Percentiles rank a stretch among this genome's conserved stretches.
These are phyloP conservation scores for Oceanodroma leucorhoa DNA, from an alignment of 2,797 vertebrate species.

Conservation along the genomic window DNA sequence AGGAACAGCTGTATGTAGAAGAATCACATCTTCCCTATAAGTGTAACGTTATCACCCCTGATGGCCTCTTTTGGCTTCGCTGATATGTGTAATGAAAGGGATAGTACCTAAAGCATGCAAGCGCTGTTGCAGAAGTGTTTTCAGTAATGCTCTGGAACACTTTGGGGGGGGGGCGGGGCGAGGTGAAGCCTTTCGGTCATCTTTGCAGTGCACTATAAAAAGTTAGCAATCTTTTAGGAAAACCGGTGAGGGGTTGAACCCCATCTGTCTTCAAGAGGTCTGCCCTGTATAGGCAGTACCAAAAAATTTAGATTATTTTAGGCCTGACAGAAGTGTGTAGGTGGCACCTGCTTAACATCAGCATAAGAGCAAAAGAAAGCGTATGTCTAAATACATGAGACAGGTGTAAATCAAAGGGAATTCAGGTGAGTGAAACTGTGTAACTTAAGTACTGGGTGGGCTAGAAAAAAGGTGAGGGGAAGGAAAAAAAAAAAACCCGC, in stretches of 20 bases:
- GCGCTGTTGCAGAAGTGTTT: background rate
- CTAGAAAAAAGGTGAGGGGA: background rate
- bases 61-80: background rate
- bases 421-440: background rate
- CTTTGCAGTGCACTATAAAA: background rate
- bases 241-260: background rate
- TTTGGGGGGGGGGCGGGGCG: fast-evolving
- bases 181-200: background rate
- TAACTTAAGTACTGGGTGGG: background rate
- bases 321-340: background rate
- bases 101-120: background rate
- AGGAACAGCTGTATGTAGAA: background rate
- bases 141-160: background rate
- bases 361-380: background rate
- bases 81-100: background rate
- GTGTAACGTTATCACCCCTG: background rate
- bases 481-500: background rate
- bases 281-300: background rate
- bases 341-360: background rate
- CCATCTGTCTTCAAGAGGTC: background rate
- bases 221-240: background rate
- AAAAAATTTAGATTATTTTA: background rate
- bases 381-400: background rate
- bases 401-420: background rate
- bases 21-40: background rate